Conservation (phyloP, 2,797 vertebrate genomes). For the Gobionotothen gibberifrons region DNA sequence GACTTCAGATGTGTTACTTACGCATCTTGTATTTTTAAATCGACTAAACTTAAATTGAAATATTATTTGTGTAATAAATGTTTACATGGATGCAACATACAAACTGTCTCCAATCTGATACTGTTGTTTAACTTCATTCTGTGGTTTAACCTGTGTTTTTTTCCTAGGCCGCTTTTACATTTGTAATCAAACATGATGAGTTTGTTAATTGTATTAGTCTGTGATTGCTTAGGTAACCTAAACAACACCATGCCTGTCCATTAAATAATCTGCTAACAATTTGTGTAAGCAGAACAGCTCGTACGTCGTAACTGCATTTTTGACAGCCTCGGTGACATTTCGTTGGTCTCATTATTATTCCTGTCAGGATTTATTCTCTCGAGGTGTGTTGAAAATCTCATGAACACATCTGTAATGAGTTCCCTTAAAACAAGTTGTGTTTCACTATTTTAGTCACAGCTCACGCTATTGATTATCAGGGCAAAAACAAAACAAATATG, state of each 20-base stretch:
- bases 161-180: background rate
- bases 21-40: background rate
- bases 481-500: constrained; percentile 1
- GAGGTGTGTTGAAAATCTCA: constrained; percentile 25
- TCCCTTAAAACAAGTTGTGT: constrained; percentile 22
- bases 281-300: background rate
- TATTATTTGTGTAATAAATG: background rate
- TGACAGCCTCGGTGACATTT: constrained; percentile 19
- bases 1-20: background rate
- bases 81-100: background rate
- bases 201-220: too few species aligned
- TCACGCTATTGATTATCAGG: constrained; percentile 3
- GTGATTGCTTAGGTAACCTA: constrained; percentile 1
- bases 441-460: background rate
- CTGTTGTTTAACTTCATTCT: background rate
- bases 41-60: background rate
- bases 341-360: constrained; percentile 26
- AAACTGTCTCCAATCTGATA: background rate
- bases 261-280: background rate
- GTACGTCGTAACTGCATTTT: constrained; percentile 3
- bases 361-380: constrained; percentile 18
- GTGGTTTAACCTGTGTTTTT: background rate
- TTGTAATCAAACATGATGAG: background rate
- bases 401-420: constrained; percentile 15
- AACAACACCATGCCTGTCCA: constrained; percentile 3